A percentile compares a stretch with the other conserved stretches of the same genome.
These are phyloP conservation scores for Endomychus coccineus DNA, from an alignment of 2,888 invertebrate genomes.

Conservation along the genomic window DNA sequence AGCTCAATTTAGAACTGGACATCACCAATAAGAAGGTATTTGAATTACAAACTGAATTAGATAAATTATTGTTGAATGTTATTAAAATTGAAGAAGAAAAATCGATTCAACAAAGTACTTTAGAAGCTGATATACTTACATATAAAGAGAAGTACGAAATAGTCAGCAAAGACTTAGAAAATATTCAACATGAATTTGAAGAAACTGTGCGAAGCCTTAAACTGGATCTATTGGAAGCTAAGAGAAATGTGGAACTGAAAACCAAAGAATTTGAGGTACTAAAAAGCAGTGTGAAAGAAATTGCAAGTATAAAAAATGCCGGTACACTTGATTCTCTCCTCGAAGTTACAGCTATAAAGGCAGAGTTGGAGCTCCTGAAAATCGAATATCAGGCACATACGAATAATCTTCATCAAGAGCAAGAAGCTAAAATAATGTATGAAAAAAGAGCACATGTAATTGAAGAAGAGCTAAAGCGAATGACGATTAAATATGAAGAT, in stretches of 20 bases:
- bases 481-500: slow-evolving; percentile 53
- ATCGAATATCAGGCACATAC: slow-evolving; percentile 48
- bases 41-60: slow-evolving; percentile 39
- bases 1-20: slow-evolving; percentile 43
- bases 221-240: slow-evolving; percentile 37
- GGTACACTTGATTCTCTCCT: slow-evolving; percentile 40
- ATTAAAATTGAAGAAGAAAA: slow-evolving; percentile 43
- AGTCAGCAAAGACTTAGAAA: slow-evolving; percentile 52
- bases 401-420: slow-evolving; percentile 44
- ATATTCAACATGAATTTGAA: slow-evolving; percentile 48
- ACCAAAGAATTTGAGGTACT: slow-evolving; percentile 43
- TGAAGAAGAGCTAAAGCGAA: slow-evolving; percentile 47
- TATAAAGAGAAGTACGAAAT: slow-evolving; percentile 47
- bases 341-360: slow-evolving; percentile 51
- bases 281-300: slow-evolving; percentile 44
- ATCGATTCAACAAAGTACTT: slow-evolving; percentile 36
- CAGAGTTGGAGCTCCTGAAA: slow-evolving; percentile 50
- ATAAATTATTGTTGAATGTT: slow-evolving; percentile 38
- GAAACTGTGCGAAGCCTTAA: slow-evolving; percentile 39
- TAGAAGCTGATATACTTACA: slow-evolving; percentile 37
- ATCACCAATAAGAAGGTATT: slow-evolving; percentile 37
- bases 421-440: slow-evolving; percentile 42
- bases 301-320: slow-evolving; percentile 41
- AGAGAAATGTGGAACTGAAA: slow-evolving; percentile 38
- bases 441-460: slow-evolving; percentile 43